Percentiles rank a stretch among this genome's conserved stretches.
These are phyloP conservation scores for Gyps fulvus DNA, from an alignment of 2,113 vertebrate genomes.

Conservation along the genomic window DNA sequence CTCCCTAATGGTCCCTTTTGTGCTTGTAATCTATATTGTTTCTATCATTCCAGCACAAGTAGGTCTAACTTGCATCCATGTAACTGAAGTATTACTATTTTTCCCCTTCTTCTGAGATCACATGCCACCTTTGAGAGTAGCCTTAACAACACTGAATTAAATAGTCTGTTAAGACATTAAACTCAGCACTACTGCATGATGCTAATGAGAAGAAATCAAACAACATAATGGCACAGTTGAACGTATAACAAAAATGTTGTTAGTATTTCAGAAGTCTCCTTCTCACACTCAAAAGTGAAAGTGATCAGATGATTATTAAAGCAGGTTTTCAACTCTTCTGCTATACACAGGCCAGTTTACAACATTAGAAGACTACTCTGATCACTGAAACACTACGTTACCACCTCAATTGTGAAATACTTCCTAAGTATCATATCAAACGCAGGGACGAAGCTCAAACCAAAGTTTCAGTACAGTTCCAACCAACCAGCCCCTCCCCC, in stretches of 20 bases:
- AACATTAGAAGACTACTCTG: not conserved
- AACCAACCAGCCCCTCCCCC: not conserved
- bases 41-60: not conserved
- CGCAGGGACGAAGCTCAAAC: not conserved
- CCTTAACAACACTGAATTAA: not conserved
- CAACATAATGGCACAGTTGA: not conserved
- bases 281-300: not conserved
- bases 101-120: not conserved
- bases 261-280: not conserved
- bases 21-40: not conserved
- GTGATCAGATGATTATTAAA: not conserved
- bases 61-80: not conserved
- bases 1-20: not conserved
- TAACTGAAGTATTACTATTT: not conserved
- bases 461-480: not conserved
- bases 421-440: not conserved
- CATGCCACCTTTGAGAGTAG: not conserved
- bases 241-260: accelerated
- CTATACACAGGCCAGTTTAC: not conserved
- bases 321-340: not conserved
- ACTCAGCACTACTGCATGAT: not conserved
- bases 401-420: not conserved
- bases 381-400: not conserved
- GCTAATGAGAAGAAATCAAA: not conserved
- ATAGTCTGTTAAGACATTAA: not conserved